Conservation (phyloP, 2,797 vertebrate species). For the Gallinago stenura region DNA sequence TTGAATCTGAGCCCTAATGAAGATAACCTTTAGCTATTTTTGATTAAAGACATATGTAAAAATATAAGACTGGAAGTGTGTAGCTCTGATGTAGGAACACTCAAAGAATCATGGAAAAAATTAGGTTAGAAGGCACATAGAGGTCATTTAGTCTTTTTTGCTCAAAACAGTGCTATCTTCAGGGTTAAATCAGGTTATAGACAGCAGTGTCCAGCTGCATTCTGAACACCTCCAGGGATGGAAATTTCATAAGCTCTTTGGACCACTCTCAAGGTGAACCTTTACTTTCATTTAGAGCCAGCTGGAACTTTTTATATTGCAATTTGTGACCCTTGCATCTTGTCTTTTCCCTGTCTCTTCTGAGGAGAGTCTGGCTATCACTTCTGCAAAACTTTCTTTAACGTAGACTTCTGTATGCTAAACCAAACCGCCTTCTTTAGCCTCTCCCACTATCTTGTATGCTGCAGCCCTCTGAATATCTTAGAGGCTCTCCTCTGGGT, state of each 20-base stretch:
- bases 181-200: background rate
- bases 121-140: background rate
- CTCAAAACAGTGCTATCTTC: background rate
- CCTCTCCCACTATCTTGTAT: background rate
- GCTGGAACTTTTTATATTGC: background rate
- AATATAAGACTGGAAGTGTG: background rate
- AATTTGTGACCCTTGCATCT: background rate
- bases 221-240: background rate
- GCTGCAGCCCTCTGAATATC: background rate
- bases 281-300: background rate
- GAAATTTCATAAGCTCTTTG: background rate
- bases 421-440: background rate
- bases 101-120: background rate
- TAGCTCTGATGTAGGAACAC: background rate
- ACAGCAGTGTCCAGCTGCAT: background rate
- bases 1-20: background rate
- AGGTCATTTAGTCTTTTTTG: background rate
- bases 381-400: background rate
- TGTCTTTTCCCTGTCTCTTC: background rate
- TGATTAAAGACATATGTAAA: fast-evolving
- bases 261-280: background rate
- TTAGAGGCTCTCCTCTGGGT: background rate
- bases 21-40: background rate
- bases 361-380: background rate
- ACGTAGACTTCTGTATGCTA: background rate